These are phyloP conservation scores for Danio tinwini DNA, from an alignment of 2,797 vertebrate genomes.

Conservation along the genomic window DNA sequence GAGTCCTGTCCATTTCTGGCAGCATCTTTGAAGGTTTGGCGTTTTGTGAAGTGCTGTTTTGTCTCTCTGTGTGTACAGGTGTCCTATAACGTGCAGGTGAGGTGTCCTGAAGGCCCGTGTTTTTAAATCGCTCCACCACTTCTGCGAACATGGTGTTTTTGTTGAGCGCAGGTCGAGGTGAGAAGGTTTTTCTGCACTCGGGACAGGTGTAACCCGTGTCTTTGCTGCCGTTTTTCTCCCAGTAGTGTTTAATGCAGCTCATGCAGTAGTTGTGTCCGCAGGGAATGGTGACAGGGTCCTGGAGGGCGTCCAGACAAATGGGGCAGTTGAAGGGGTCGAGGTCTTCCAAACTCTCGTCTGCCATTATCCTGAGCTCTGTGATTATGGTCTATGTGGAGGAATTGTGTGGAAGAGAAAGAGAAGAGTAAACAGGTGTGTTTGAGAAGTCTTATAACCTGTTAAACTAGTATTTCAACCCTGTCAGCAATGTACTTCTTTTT, in stretches of 20 bases:
- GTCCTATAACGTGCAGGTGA: neutral
- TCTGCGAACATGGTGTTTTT: conserved; percentile 60
- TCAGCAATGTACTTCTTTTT: conserved; percentile 8
- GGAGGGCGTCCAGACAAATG: conserved; percentile 47
- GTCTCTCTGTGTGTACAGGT: neutral
- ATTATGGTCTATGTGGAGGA: neutral
- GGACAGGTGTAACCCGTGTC: conserved; percentile 42
- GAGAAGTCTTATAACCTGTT: conserved; percentile 35
- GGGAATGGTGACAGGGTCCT: conserved; percentile 55
- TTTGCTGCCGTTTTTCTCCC: conserved; percentile 32
- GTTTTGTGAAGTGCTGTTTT: conserved; percentile 14
- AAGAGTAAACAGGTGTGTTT: conserved; percentile 1
- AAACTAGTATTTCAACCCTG: conserved; percentile 19
- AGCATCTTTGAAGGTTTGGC: conserved; percentile 14
- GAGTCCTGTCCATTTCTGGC: conserved; percentile 10
- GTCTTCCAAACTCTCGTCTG: conserved; percentile 6
- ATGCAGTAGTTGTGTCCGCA: conserved; percentile 61
- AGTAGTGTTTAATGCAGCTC: conserved; percentile 55
- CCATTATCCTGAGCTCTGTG: conserved; percentile 38
- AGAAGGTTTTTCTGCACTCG: conserved; percentile 53
- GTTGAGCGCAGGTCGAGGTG: conserved; percentile 47
- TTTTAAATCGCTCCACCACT: conserved; percentile 55
- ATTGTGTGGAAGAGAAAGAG: neutral
- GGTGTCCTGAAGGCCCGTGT: conserved; percentile 40
- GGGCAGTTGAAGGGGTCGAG: conserved; percentile 41